Evolutionary conservation across 2,888 invertebrate species (phyloP).

Genomic region (Vesta saturnalis): DNA sequence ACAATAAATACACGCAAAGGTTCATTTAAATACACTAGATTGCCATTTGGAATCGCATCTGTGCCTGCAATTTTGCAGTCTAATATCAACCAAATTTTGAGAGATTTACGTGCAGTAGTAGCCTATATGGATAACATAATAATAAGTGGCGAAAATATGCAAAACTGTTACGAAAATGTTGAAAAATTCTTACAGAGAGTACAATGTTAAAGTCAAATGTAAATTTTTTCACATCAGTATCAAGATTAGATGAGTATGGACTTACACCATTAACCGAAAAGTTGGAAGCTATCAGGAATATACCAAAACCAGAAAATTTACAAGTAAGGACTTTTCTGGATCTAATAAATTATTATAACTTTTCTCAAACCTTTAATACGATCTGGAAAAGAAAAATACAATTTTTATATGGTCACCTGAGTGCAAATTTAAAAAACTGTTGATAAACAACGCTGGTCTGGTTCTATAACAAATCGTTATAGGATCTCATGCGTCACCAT

Average conservation of each 20-base stretch:
- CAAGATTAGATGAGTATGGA: no score
- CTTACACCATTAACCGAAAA: no score
- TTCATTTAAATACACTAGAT: constrained; percentile 1
- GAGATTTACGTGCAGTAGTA: neutral
- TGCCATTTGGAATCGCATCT: neutral
- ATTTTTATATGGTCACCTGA: neutral
- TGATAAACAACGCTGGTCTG: neutral
- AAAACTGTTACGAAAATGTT: neutral
- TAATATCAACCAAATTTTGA: neutral
- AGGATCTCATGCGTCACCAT: no score
- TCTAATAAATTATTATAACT: no score
- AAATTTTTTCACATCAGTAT: neutral
- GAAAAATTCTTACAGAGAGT: neutral
- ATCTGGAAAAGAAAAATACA: neutral
- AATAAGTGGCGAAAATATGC: neutral
- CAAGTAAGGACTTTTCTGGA: no score
- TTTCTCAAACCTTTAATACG: neutral
- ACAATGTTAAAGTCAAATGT: neutral
- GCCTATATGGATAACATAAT: neutral
- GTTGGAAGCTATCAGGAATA: no score
- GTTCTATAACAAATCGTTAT: no score
- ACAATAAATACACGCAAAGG: constrained; percentile 4
- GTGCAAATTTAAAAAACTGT: neutral
- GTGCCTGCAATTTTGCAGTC: neutral
- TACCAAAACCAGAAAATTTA: neutral